Evolutionary conservation across 1,140 invertebrate species (phyloP), one percentile per base, ranked within the genome.

Genomic region (Dreissena rostriformis): DNA sequence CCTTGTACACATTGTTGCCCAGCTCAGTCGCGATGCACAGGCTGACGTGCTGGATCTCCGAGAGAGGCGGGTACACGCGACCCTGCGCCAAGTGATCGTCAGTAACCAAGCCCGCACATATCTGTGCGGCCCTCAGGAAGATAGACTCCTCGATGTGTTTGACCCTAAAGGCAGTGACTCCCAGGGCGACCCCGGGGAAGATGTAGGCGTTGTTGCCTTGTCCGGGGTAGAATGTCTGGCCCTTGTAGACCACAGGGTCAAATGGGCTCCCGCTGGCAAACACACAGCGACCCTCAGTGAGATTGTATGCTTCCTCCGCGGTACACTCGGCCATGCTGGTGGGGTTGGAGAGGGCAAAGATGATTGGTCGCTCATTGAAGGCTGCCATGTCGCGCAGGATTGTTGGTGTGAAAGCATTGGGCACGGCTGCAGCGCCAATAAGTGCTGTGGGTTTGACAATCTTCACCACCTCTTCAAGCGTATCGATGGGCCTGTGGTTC

Each of bases 11-110:
- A 92, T 97, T 97, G 84, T 98, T 95, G 49, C 97, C 96, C 81
- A 99, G 94, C 88, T 96, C 95, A 6, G 95, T 95, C 10, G 98
- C 98, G 87, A 99, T 99, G 86, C 95, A 95, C 2, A 98, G 88
- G 0, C 98, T 99, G 72, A 98, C 97, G 68, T 97, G 96, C 84
- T 96, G 95, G 89, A 99, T 98, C 22, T 96, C 95, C n/a, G 95
- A 94, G 14, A 99, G 94, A 0, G 98, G 97, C 19, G 99, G 99
- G 92, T 99, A 99, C 29, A 99, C 95, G 86, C 97, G 96, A n/a
- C 98, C 98, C 78, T 95, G 95, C 0, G 95, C 95, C 57, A 99
- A 94, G 93, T 99, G 96, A 11, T 95, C 95, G 72, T 97, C 95
- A 11, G 96, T 96, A 0, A 99, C 98, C 80, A 97, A 94, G n/a